Percentiles rank a stretch among this genome's conserved stretches.
These are phyloP conservation scores for Drosophila lacteicornis DNA, from an alignment of 1,140 invertebrate species.

Conservation along the genomic window DNA sequence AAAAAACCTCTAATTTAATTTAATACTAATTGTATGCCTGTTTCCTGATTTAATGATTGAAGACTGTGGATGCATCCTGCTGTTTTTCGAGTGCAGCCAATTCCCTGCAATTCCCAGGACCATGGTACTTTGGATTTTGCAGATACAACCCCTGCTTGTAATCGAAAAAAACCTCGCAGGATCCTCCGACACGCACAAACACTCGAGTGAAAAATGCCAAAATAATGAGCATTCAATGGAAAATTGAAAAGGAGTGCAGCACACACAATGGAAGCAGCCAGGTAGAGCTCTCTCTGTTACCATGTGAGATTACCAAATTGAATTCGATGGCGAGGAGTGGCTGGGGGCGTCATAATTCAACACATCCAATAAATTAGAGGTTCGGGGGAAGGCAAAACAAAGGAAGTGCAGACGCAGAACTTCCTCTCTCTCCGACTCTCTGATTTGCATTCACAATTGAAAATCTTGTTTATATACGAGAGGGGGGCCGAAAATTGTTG, in stretches of 20 bases:
- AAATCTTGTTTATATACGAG: conserved; percentile 52
- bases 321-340: conserved; percentile 23
- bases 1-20: neutral
- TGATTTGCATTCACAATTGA: conserved; percentile 67
- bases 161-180: conserved; percentile 21
- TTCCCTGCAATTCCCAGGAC: conserved; percentile 7
- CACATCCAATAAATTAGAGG: conserved; percentile 46
- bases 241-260: conserved; percentile 29
- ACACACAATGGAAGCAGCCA: conserved; percentile 56
- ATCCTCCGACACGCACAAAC: conserved; percentile 66
- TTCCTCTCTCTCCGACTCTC: conserved; percentile 41
- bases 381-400: conserved; percentile 21
- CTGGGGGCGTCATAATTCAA: conserved; percentile 28
- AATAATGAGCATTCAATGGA: conserved; percentile 79
- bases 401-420: conserved; percentile 57
- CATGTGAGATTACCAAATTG: conserved; percentile 42
- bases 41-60: neutral
- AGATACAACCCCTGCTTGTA: conserved; percentile 56
- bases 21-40: neutral
- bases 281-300: conserved; percentile 32
- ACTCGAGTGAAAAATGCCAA: conserved; percentile 63
- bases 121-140: no score
- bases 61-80: neutral
- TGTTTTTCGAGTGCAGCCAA: conserved; percentile 4
- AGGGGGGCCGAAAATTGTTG: conserved; percentile 18